Conservation (phyloP, 2,888 invertebrate species). For the Andrena trimmerana region DNA sequence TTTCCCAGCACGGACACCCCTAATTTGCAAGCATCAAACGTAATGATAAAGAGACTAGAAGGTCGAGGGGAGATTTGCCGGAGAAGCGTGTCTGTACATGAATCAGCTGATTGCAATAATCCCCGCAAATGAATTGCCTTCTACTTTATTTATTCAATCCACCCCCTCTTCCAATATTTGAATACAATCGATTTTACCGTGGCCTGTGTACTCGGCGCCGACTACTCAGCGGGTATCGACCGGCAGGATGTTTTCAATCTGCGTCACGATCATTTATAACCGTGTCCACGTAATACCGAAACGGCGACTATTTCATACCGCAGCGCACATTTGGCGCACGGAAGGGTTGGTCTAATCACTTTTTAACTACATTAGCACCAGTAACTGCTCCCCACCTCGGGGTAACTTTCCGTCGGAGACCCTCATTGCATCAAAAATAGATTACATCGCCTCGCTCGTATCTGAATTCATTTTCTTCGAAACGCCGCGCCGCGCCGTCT, state of each 20-base stretch:
- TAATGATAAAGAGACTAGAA: conserved; percentile 43
- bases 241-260: conserved; percentile 48
- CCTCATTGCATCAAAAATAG: conserved; percentile 73
- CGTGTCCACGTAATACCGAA: conserved; percentile 52
- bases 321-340: conserved; percentile 64
- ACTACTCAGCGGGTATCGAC: conserved; percentile 34
- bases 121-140: neutral
- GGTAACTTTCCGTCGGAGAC: conserved; percentile 54
- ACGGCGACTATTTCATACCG: conserved; percentile 63
- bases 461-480: conserved; percentile 67
- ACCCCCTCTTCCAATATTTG: conserved; percentile 3
- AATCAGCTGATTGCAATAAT: conserved; percentile 32
- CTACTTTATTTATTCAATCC: conserved; percentile 25
- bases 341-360: conserved; percentile 76
- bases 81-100: neutral
- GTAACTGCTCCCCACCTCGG: conserved; percentile 57
- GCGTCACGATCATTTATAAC: conserved; percentile 61
- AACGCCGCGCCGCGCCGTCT: neutral
- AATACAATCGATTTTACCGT: neutral
- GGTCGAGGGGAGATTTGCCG: neutral
- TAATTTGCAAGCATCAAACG: conserved; percentile 20
- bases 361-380: conserved; percentile 75
- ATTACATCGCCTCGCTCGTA: conserved; percentile 65
- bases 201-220: conserved; percentile 5
- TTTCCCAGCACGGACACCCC: conserved; percentile 61